These are phyloP conservation scores for Nerophis ophidion DNA, from an alignment of 2,113 vertebrate genomes.

Conservation along the genomic window DNA sequence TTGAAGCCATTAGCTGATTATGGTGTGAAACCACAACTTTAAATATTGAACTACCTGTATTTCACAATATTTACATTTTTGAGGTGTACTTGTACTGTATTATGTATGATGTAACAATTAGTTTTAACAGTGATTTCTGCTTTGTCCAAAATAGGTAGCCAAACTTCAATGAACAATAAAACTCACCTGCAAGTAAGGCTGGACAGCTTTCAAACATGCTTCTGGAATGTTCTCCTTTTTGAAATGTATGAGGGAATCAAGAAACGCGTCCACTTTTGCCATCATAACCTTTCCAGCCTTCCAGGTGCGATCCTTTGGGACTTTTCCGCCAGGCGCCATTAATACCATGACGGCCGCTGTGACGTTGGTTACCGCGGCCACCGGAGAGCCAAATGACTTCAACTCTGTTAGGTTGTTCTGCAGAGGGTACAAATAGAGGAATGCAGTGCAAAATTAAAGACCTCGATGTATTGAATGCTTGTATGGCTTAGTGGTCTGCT, in stretches of 20 bases:
- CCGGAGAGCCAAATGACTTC: conserved; percentile 88
- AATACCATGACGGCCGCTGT: conserved; percentile 90
- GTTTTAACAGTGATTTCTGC: no score
- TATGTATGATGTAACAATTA: no score
- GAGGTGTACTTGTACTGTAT: no score
- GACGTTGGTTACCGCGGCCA: conserved; percentile 85
- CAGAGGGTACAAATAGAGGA: conserved; percentile 5
- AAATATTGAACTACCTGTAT: no score
- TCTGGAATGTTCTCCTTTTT: conserved; percentile 92
- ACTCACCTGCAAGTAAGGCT: conserved; percentile 79
- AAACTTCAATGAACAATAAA: conserved; percentile 3
- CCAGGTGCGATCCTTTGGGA: conserved; percentile 94
- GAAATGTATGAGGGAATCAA: conserved; percentile 84
- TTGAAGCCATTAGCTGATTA: no score
- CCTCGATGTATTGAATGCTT: conserved; percentile 36
- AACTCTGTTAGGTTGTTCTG: conserved; percentile 93
- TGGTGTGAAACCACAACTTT: no score
- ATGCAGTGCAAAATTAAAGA: conserved; percentile 18
- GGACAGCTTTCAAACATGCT: conserved; percentile 85
- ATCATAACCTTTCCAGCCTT: conserved; percentile 85
- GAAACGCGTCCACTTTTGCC: conserved; percentile 85
- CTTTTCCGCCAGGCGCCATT: conserved; percentile 74
- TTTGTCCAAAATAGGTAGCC: no score
- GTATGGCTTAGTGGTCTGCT: conserved; percentile 28
- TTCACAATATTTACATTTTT: no score